phyloP scores from a whole-genome alignment of 2,888 invertebrate genomes.

The Tetheella fluctuosa region DNA sequence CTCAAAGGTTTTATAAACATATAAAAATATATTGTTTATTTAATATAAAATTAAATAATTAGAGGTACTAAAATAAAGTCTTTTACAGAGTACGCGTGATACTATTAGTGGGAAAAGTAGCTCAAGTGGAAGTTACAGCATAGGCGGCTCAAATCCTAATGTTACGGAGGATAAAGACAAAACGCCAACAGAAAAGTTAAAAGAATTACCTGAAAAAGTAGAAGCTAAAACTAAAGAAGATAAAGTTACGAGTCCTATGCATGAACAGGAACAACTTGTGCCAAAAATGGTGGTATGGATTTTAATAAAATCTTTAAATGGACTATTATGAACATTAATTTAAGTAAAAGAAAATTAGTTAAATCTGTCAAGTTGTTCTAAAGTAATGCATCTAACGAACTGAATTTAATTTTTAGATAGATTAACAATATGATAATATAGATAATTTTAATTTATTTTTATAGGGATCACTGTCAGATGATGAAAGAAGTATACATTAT shows the following conservation, averaged over 20 bases:
- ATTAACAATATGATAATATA: too few species aligned
- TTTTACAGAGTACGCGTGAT: conserved; percentile 59
- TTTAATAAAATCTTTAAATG: too few species aligned
- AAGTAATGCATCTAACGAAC: too few species aligned
- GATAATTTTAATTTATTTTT: conserved; percentile 26
- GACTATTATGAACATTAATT: too few species aligned
- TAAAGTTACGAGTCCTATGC: conserved; percentile 46
- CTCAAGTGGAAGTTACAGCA: conserved; percentile 80
- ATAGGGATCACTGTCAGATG: conserved; percentile 86
- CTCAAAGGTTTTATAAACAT: conserved; percentile 38
- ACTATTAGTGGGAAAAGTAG: conserved; percentile 78
- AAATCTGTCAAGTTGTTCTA: too few species aligned
- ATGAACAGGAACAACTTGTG: conserved; percentile 64
- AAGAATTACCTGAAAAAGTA: conserved; percentile 53
- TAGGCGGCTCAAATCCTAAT: conserved; percentile 78
- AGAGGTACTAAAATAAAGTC: conserved; percentile 9
- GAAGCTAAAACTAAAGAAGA: conserved; percentile 55
- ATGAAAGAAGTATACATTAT: conserved; percentile 88
- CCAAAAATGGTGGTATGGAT: conserved; percentile 70
- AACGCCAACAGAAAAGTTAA: conserved; percentile 57
- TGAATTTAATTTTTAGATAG: too few species aligned
- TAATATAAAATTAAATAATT: too few species aligned
- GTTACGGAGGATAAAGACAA: conserved; percentile 66
- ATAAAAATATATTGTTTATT: not conserved
- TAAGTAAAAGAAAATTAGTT: too few species aligned